Evolutionary conservation across 2,797 vertebrate genomes (phyloP).

Genomic region (Alectoris magna): DNA sequence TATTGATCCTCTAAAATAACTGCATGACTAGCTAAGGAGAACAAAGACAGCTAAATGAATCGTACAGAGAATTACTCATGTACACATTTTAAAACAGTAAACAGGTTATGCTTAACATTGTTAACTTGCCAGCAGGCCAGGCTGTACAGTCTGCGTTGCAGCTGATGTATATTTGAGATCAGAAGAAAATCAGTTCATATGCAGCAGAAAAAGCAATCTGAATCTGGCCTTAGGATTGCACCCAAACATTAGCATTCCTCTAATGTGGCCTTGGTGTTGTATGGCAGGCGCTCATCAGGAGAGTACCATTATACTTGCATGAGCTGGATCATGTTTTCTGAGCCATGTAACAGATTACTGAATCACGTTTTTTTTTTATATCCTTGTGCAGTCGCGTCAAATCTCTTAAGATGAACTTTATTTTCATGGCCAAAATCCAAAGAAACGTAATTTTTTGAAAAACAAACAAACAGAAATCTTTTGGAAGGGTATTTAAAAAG

Average conservation of each 20-base stretch:
- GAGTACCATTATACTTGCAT: too few relatives aligned
- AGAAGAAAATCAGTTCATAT: not conserved
- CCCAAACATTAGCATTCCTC: not conserved
- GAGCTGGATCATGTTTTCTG: not conserved
- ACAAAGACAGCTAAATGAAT: slow-evolving; percentile 1
- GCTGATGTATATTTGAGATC: rapidly evolving
- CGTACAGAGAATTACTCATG: not conserved
- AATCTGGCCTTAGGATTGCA: not conserved
- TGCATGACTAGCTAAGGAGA: not conserved
- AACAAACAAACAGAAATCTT: not conserved
- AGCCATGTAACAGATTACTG: not conserved
- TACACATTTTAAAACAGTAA: not conserved
- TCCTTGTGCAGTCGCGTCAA: not conserved
- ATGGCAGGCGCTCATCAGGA: not conserved
- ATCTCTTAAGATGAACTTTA: not conserved
- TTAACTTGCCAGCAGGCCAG: not conserved
- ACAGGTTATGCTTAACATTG: not conserved
- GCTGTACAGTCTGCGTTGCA: not conserved
- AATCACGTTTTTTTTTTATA: not conserved
- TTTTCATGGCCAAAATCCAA: slow-evolving; percentile 16
- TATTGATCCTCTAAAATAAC: not conserved
- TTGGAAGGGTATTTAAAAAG: not conserved
- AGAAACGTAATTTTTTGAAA: not conserved
- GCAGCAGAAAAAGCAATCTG: not conserved
- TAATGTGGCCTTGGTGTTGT: not conserved